Base-by-base conservation (phyloP, 2,113 vertebrate species). In the Gulo gulo region DNA sequence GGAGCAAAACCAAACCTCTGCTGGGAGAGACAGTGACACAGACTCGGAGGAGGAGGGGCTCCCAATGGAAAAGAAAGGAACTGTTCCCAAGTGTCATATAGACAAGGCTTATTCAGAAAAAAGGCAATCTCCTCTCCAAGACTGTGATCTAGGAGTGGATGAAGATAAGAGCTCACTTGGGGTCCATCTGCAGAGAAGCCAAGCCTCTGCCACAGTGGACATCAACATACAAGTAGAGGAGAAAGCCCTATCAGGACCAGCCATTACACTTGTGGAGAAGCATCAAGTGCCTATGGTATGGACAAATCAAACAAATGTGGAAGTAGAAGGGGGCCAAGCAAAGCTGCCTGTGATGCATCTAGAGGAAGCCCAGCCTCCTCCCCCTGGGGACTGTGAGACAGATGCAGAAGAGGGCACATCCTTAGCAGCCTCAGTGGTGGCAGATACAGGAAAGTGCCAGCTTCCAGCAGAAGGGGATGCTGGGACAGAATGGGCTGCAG, bases 191-290 rank as follows among this genome's bases (percentile, higher is more conserved):
- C 57, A 90, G 74, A 94, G 79, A 74, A 92, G 57, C 4, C 88
- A 73, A 18, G 84, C 85, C 78, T 78, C 55, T 4, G 18, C 93
- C 57, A 55, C 42, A 29, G 26, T 69, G 8, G 86, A 45, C n/a
- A 39, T 71, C 71, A 94, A 8, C 47, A 83, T 78, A 50, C 95
- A 97, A 57, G 69, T 63, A 26, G 92, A 96, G 59, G 97, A 97
- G 10, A 85, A 92, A n/a, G 55, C 50, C 23, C n/a, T n/a, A 4
- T 23, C 42, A 78, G 61, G 24, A 63, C 69, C 74, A 87, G 57
- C 80, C 88, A 26, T 88, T 61, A 20, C 2, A 47, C 82, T n/a
- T n/a, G 63, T 6, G 7, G 71, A 82, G 26, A 95, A 94, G 47
- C n/a, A 12, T 69, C 96, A 92, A 39, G 45, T 63, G 47, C 82